Evolutionary conservation across 2,888 invertebrate genomes (phyloP).

Genomic region (Apodemia hepburni): DNA sequence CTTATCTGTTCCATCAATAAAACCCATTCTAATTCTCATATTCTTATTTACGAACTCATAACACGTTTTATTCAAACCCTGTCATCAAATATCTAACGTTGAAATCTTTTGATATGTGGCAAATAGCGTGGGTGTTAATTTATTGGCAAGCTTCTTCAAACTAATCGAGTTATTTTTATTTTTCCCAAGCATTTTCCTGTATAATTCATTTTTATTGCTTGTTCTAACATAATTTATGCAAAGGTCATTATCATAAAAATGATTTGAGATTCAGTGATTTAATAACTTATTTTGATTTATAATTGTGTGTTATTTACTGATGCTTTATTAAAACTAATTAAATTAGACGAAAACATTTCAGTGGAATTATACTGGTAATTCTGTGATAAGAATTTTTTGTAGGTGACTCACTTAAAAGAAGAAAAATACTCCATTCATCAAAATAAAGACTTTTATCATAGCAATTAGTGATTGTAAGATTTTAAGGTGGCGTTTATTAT

Average conservation of each 20-base stretch:
- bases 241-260: constrained; percentile 4
- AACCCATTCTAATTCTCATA: neutral
- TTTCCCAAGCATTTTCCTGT: constrained; percentile 8
- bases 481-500: too few relatives aligned
- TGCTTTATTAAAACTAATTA: too few relatives aligned
- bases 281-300: constrained; percentile 4
- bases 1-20: neutral
- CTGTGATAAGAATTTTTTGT: too few relatives aligned
- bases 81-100: constrained; percentile 9
- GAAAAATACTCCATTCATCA: too few relatives aligned
- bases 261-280: constrained; percentile 3
- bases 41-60: constrained; percentile 2
- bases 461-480: too few relatives aligned
- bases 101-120: constrained; percentile 9
- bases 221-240: neutral
- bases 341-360: too few relatives aligned
- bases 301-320: neutral
- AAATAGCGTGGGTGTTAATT: neutral
- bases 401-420: too few relatives aligned
- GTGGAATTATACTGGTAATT: too few relatives aligned
- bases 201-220: constrained; percentile 10
- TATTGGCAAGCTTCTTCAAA: constrained; percentile 6
- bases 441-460: too few relatives aligned
- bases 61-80: neutral
- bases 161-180: constrained; percentile 12